Percentiles rank a stretch among this genome's conserved stretches.
Conservation (phyloP, 2,888 invertebrate genomes). For the Parelbella ahira region DNA sequence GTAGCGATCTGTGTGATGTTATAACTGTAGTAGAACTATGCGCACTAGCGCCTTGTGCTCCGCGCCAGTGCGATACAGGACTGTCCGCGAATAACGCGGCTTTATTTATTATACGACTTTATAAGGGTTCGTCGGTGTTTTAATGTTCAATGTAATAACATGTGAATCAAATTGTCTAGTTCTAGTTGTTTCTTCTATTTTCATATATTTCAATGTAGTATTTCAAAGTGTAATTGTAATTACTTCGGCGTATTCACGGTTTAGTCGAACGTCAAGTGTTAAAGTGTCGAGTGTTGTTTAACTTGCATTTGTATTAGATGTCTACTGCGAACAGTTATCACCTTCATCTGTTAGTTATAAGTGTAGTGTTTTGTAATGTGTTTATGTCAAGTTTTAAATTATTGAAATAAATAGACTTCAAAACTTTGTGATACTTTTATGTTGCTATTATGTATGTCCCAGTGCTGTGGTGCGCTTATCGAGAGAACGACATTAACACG, state of each 20-base stretch:
- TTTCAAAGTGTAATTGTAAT: conserved; percentile 23
- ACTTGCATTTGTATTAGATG: conserved; percentile 15
- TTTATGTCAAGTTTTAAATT: conserved; percentile 26
- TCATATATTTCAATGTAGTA: conserved; percentile 23
- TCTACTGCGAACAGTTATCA: conserved; percentile 18
- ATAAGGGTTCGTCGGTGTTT: conserved; percentile 19
- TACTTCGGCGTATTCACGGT: conserved; percentile 22
- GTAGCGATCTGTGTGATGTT: conserved; percentile 17
- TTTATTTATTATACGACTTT: conserved; percentile 17
- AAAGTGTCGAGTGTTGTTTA: conserved; percentile 17
- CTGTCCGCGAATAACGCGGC: too few relatives aligned
- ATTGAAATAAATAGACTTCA: conserved; percentile 18
- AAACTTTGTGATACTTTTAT: conserved; percentile 12
- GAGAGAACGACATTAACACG: too few relatives aligned
- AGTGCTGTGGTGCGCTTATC: too few relatives aligned
- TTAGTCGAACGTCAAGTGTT: conserved; percentile 17
- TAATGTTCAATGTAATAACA: conserved; percentile 13
- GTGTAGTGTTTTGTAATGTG: conserved; percentile 25
- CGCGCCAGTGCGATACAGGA: too few relatives aligned
- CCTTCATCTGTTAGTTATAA: conserved; percentile 22
- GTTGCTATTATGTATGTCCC: too few relatives aligned
- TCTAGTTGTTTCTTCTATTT: conserved; percentile 23
- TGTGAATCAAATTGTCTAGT: conserved; percentile 20
- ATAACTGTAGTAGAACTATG: conserved; percentile 2
- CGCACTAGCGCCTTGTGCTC: too few relatives aligned